Base-by-base conservation (phyloP, 2,797 vertebrate species). In the Microhierax caerulescens region DNA sequence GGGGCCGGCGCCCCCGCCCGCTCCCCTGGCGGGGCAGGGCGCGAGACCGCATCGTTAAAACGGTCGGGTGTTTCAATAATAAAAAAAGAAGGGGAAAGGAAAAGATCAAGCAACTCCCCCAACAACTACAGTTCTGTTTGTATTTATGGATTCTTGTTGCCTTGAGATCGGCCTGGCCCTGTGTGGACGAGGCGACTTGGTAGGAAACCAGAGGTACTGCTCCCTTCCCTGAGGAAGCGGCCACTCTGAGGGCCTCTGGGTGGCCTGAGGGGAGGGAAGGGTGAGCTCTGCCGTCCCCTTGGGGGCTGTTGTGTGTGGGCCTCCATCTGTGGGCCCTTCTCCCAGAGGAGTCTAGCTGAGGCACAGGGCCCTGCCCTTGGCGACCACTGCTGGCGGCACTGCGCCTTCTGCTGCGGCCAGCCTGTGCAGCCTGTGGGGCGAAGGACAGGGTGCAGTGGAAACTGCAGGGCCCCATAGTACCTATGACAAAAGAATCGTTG, bases 381-480 rank as follows among this genome's bases (percentile, higher is more conserved):
- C 24, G 5, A 22, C 25, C 7, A 0, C n/a, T 24, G 59, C 30
- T 34, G 50, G 25, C n/a, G 37, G 17, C 2, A 3, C 34, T 2
- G 4, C 0, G 2, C 53, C 11, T 24, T 18, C 36, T 61, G 48
- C 23, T 37, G 23, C 4, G 2, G n/a, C 13, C 37, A 16, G 12
- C 21, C n/a, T 20, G 43, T 1, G 2, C 34, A 12, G 53, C 23
- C 32, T 2, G 0, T 7, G 32, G 20, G 15, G 43, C 22, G 13
- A 32, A 16, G 21, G 24, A 13, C 4, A 13, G 18, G 17, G 50
- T n/a, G 23, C 17, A 5, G 51, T 13, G 39, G 27, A 43, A 69
- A 36, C 9, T 3, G n/a, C 16, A 47, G 23, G 7, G 21, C 9
- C 18, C 10, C 7, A 1, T 0, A 36, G 17, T 28, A 43, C 24